phyloP scores from a whole-genome alignment of 2,888 invertebrate genomes.

The Drosophila kanekoi region DNA sequence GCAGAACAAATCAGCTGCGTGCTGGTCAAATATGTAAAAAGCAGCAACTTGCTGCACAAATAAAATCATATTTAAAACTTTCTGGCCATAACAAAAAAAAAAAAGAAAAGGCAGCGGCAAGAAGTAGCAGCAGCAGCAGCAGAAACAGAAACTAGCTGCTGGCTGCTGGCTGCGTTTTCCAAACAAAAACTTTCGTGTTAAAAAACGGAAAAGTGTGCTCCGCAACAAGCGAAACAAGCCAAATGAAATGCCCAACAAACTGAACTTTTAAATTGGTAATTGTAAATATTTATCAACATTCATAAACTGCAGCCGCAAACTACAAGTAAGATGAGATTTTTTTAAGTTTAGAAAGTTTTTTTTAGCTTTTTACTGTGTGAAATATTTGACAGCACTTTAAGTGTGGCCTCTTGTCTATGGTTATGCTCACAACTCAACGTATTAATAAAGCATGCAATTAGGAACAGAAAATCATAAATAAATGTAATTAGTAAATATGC shows the following conservation, averaged over 20 bases:
- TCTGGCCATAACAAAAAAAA: conserved; percentile 44
- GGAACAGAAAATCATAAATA: neutral
- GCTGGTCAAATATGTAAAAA: conserved; percentile 62
- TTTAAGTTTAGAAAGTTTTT: conserved; percentile 8
- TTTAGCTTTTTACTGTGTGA: conserved; percentile 2
- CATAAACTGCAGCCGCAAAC: conserved; percentile 48
- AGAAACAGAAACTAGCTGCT: conserved; percentile 23
- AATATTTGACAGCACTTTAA: conserved; percentile 9
- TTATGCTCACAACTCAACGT: no score
- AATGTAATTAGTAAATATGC: conserved; percentile 1
- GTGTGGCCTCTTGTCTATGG: neutral
- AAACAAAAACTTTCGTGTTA: conserved; percentile 68
- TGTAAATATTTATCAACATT: conserved; percentile 77
- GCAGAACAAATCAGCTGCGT: conserved; percentile 60
- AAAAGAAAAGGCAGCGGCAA: neutral
- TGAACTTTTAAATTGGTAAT: conserved; percentile 76
- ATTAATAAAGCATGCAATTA: neutral
- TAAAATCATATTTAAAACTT: conserved; percentile 78
- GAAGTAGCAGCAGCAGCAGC: conserved; percentile 18
- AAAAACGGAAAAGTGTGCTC: conserved; percentile 52
- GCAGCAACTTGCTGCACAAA: conserved; percentile 65
- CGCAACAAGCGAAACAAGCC: conserved; percentile 45
- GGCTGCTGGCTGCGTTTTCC: conserved; percentile 52
- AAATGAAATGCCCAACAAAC: conserved; percentile 46
- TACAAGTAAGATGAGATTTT: conserved; percentile 16